A percentile compares a stretch with the other conserved stretches of the same genome.
phyloP scores from a whole-genome alignment of 2,113 vertebrate genomes.

The Rhinolophus ferrumequinum region DNA sequence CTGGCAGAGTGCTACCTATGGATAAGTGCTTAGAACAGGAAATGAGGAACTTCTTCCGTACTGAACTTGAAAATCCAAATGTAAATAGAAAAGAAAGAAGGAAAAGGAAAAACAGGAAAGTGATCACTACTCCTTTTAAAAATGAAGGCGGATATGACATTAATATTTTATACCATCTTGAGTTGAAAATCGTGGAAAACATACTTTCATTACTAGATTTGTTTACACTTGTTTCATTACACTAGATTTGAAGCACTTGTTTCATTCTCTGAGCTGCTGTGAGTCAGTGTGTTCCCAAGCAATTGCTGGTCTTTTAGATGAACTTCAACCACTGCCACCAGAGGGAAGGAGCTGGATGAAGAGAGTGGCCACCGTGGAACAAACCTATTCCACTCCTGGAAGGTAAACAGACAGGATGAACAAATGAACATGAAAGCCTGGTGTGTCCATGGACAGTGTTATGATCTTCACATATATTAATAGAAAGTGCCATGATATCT shows the following conservation, averaged over 20 bases:
- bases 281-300: not conserved
- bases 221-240: too few relatives aligned
- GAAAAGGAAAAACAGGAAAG: not conserved
- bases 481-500: not conserved
- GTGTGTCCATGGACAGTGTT: not conserved
- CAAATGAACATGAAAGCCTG: not conserved
- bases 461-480: not conserved
- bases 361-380: too few relatives aligned
- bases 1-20: not conserved
- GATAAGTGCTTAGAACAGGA: not conserved
- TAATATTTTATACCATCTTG: not conserved
- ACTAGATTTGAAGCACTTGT: not conserved
- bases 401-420: not conserved
- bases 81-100: not conserved
- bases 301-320: not conserved
- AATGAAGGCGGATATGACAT: not conserved
- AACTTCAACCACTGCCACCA: not conserved
- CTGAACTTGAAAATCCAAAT: not conserved
- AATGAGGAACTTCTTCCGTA: not conserved
- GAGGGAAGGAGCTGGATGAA: too few relatives aligned
- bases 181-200: not conserved
- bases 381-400: not conserved
- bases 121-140: not conserved
- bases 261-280: not conserved
- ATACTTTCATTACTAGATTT: not conserved